These are phyloP conservation scores for Variabilichromis moorii DNA, from an alignment of 2,113 vertebrate genomes.

Conservation along the genomic window DNA sequence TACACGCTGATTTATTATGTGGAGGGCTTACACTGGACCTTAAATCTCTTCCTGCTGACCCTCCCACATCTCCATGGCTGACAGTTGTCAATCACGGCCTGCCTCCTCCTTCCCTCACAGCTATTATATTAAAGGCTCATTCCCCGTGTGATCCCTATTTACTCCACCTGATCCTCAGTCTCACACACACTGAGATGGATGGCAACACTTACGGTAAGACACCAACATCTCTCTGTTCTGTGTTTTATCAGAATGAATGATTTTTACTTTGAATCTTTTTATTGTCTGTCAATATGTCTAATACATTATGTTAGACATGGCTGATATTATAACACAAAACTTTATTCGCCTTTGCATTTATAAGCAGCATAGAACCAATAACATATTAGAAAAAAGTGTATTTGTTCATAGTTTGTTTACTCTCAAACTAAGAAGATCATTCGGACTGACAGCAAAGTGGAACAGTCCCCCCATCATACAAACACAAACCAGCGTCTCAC, in stretches of 20 bases:
- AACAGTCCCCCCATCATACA: not conserved
- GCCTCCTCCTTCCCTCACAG: not conserved
- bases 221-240: not conserved
- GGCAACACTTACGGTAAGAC: constrained; percentile 49
- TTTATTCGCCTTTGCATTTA: not conserved
- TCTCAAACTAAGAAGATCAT: not conserved
- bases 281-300: not conserved
- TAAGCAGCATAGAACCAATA: not conserved
- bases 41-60: not conserved
- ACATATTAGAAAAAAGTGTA: not conserved
- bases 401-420: not conserved
- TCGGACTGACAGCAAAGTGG: not conserved
- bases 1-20: not conserved
- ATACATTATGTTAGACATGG: not conserved
- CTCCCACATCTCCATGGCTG: constrained; percentile 29
- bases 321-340: not conserved
- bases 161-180: constrained; percentile 12
- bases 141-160: not conserved
- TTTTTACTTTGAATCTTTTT: not conserved
- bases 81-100: constrained; percentile 33
- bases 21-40: not conserved
- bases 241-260: not conserved
- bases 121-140: constrained; percentile 8
- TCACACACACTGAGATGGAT: constrained; percentile 38
- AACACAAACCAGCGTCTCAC: not conserved